A percentile compares a stretch with the other conserved stretches of the same genome.
phyloP scores from a whole-genome alignment of 2,113 vertebrate genomes.

The Cheilinus undulatus region DNA sequence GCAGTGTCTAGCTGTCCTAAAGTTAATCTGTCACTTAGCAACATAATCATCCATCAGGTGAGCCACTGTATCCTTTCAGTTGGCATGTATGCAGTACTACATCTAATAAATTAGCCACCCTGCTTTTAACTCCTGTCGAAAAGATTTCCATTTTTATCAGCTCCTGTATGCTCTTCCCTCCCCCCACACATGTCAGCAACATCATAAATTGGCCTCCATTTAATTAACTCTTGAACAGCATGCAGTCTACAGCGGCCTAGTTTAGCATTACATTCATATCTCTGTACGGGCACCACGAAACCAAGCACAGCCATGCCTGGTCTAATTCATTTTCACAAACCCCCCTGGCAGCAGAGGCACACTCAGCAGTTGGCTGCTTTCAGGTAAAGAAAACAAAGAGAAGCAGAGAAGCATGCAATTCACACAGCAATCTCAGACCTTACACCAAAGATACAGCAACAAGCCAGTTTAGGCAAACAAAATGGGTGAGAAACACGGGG shows the following conservation, averaged over 20 bases:
- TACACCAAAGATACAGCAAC: conserved; percentile 12
- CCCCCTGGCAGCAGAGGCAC: conserved; percentile 14
- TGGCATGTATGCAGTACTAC: conserved; percentile 38
- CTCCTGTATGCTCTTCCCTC: conserved; percentile 21
- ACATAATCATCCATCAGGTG: conserved; percentile 45
- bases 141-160: conserved; percentile 68
- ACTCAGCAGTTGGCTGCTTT: conserved; percentile 46
- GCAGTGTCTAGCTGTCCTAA: conserved; percentile 20
- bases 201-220: conserved; percentile 74
- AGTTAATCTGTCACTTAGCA: conserved; percentile 22
- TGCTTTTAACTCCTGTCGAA: conserved; percentile 17
- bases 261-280: conserved; percentile 5
- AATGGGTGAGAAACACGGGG: no score
- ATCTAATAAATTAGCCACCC: conserved; percentile 58
- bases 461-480: conserved; percentile 4
- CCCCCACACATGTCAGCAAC: conserved; percentile 47
- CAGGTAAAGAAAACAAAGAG: conserved; percentile 45
- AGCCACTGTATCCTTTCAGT: conserved; percentile 35
- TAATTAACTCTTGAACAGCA: conserved; percentile 57
- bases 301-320: not conserved
- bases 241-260: conserved; percentile 4
- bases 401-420: conserved; percentile 7
- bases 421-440: conserved; percentile 20
- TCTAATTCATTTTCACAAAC: conserved; percentile 12
- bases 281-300: conserved; percentile 1